Conservation (phyloP, 2,888 invertebrate genomes). For the Therioaphis trifolii region DNA sequence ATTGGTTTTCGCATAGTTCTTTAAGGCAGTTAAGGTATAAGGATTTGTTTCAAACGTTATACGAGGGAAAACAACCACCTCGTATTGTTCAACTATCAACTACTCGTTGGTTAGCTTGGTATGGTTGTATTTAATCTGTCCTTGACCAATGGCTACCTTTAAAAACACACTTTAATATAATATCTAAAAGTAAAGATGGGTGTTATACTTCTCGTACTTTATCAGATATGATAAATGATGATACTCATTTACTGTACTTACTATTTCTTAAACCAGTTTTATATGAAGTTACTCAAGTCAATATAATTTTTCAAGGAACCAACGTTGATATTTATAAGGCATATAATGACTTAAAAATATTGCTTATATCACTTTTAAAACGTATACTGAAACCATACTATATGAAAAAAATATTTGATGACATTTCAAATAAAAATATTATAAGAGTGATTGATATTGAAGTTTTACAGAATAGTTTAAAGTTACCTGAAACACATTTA, state of each 20-base stretch:
- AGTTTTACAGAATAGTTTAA: background rate
- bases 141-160: conserved; percentile 66
- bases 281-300: too few species aligned
- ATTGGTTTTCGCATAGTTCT: conserved; percentile 66
- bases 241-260: conserved; percentile 64
- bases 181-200: conserved; percentile 59
- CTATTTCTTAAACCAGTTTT: conserved; percentile 51
- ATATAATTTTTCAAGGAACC: too few species aligned
- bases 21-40: conserved; percentile 63
- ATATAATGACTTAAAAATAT: too few species aligned
- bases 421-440: background rate
- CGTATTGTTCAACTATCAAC: conserved; percentile 63
- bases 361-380: too few species aligned
- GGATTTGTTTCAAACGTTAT: conserved; percentile 64
- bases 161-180: too few species aligned
- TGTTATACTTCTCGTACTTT: conserved; percentile 65
- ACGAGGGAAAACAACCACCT: conserved; percentile 49
- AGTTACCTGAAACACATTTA: background rate
- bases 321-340: too few species aligned
- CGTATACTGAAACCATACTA: background rate
- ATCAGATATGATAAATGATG: conserved; percentile 64
- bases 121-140: conserved; percentile 65
- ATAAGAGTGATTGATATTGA: background rate
- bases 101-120: conserved; percentile 66
- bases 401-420: background rate